Evolutionary conservation across 2,113 vertebrate species (phyloP).

Genomic region (Microcebus jonahi): DNA sequence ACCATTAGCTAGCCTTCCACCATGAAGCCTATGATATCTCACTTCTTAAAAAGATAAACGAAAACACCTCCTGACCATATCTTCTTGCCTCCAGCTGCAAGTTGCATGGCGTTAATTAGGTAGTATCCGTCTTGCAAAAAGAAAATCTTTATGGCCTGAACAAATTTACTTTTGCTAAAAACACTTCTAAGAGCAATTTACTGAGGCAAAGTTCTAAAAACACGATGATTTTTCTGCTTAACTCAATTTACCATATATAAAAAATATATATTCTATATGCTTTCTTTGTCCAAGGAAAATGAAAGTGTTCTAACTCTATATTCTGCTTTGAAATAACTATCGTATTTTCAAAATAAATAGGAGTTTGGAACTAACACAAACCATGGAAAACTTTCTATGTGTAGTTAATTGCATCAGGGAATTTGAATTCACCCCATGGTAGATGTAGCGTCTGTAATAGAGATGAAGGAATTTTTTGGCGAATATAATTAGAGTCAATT

Average conservation of each 20-base stretch:
- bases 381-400: background rate
- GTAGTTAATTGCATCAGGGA: background rate
- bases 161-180: slow-evolving; percentile 16
- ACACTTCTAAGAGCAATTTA: background rate
- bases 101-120: background rate
- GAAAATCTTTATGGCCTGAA: background rate
- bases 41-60: background rate
- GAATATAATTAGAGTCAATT: background rate
- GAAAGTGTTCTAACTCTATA: background rate
- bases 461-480: background rate
- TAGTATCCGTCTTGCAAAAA: background rate
- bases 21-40: background rate
- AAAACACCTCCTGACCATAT: background rate
- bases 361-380: slow-evolving; percentile 4
- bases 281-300: background rate
- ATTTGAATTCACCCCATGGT: background rate
- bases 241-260: background rate
- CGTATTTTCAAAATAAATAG: background rate
- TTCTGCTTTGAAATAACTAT: slow-evolving; percentile 28
- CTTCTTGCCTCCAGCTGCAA: background rate
- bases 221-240: background rate
- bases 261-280: background rate
- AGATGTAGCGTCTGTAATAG: background rate
- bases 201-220: slow-evolving; percentile 27
- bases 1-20: background rate